phyloP scores from a whole-genome alignment of 64 coral and sea anemone genomes.

The Trachythela sp. region DNA sequence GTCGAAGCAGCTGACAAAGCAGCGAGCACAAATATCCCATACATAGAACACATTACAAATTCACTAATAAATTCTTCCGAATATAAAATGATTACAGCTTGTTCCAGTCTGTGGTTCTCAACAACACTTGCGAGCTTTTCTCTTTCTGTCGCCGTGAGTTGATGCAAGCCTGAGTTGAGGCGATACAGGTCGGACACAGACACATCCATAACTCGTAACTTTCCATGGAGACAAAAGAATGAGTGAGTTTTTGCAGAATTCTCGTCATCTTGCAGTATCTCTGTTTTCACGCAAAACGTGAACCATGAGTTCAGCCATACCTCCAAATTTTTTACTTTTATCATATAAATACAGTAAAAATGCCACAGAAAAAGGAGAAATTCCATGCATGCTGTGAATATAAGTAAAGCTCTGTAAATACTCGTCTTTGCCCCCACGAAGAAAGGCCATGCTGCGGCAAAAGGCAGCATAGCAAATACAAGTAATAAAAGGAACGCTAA shows the following conservation, averaged over 20 bases:
- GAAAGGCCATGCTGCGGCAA: not conserved
- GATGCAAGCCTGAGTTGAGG: not conserved
- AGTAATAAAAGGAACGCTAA: not conserved
- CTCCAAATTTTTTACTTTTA: not conserved
- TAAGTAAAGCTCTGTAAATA: not conserved
- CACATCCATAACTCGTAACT: not conserved
- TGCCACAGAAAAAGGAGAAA: not conserved
- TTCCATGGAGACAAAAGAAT: not conserved
- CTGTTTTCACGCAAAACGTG: not conserved
- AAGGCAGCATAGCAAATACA: not conserved
- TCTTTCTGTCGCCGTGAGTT: not conserved
- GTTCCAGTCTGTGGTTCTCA: not conserved
- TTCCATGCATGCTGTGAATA: not conserved
- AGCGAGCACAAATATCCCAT: not conserved
- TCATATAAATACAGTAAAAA: not conserved
- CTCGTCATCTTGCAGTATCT: not conserved
- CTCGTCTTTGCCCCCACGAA: not conserved
- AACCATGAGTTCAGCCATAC: slow-evolving; percentile 1
- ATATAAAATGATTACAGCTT: not conserved
- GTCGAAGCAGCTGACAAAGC: not conserved
- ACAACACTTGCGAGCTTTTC: not conserved
- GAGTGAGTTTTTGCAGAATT: not conserved
- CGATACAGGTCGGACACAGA: not conserved
- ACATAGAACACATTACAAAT: not conserved
- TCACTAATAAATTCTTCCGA: not conserved